Percentiles rank a stretch among this genome's conserved stretches.
These are phyloP conservation scores for Coleophora flavipennella DNA, from an alignment of 2,888 invertebrate species.

Conservation along the genomic window DNA sequence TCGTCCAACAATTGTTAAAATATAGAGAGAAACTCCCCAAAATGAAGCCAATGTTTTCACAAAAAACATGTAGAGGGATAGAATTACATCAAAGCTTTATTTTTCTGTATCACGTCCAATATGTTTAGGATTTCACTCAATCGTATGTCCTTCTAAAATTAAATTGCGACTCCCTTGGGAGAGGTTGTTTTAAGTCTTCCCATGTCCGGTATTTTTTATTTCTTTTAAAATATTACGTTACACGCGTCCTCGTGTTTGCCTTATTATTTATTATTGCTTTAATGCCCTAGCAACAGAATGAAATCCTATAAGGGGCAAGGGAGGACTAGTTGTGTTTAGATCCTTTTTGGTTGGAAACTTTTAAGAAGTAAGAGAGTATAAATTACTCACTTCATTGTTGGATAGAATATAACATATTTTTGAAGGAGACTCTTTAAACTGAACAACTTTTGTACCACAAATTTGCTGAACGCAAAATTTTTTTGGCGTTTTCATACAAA, in stretches of 20 bases:
- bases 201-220: slow-evolving; percentile 38
- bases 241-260: slow-evolving; percentile 38
- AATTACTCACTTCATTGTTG: too few relatives aligned
- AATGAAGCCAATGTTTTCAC: slow-evolving; percentile 43
- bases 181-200: slow-evolving; percentile 56
- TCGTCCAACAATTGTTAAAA: too few relatives aligned
- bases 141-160: slow-evolving; percentile 56
- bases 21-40: slow-evolving; percentile 3
- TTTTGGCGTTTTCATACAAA: too few relatives aligned
- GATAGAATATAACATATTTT: too few relatives aligned
- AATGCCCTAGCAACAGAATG: slow-evolving; percentile 33
- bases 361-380: neutral
- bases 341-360: slow-evolving; percentile 2
- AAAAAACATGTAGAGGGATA: slow-evolving; percentile 30
- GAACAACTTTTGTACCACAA: too few relatives aligned
- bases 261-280: slow-evolving; percentile 51
- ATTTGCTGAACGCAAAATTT: too few relatives aligned
- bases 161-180: slow-evolving; percentile 50
- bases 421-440: too few relatives aligned
- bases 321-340: slow-evolving; percentile 17
- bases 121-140: slow-evolving; percentile 66
- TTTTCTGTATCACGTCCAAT: slow-evolving; percentile 48
- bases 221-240: slow-evolving; percentile 56
- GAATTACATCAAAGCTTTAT: slow-evolving; percentile 60
- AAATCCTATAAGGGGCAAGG: slow-evolving; percentile 41